phyloP scores from a whole-genome alignment of 1,140 invertebrate genomes.

The Meloidogyne hapla region DNA sequence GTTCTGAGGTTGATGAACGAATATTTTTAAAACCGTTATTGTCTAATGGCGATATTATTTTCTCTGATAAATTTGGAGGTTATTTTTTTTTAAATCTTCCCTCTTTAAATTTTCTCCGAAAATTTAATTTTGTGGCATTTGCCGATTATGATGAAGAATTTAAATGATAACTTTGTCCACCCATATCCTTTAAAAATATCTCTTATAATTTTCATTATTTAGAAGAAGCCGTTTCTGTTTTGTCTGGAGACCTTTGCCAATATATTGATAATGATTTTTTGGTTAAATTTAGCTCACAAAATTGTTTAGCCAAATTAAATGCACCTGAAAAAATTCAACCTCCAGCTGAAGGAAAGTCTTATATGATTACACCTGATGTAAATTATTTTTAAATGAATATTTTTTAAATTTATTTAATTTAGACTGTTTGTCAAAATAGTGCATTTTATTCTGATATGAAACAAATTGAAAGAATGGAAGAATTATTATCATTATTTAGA shows the following conservation, averaged over 20 bases:
- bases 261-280: conserved; percentile 47
- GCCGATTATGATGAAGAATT: no score
- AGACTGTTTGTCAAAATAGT: conserved; percentile 22
- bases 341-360: conserved; percentile 44
- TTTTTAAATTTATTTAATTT: background rate
- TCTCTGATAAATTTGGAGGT: conserved; percentile 65
- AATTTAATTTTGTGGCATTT: no score
- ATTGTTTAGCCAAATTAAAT: conserved; percentile 51
- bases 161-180: no score
- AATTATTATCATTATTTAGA: conserved; percentile 42
- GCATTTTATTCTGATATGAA: conserved; percentile 20
- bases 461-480: conserved; percentile 38
- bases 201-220: conserved; percentile 10
- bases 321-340: conserved; percentile 25
- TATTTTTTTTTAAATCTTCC: background rate
- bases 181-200: background rate
- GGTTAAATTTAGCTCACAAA: conserved; percentile 46
- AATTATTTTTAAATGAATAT: background rate
- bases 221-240: conserved; percentile 38
- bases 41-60: conserved; percentile 74
- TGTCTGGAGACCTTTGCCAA: conserved; percentile 27
- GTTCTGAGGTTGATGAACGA: conserved; percentile 92
- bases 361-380: conserved; percentile 47
- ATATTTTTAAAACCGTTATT: conserved; percentile 73
- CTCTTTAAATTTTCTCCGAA: background rate